These are phyloP conservation scores for Alosa alosa DNA, from an alignment of 2,113 vertebrate genomes.

Conservation along the genomic window DNA sequence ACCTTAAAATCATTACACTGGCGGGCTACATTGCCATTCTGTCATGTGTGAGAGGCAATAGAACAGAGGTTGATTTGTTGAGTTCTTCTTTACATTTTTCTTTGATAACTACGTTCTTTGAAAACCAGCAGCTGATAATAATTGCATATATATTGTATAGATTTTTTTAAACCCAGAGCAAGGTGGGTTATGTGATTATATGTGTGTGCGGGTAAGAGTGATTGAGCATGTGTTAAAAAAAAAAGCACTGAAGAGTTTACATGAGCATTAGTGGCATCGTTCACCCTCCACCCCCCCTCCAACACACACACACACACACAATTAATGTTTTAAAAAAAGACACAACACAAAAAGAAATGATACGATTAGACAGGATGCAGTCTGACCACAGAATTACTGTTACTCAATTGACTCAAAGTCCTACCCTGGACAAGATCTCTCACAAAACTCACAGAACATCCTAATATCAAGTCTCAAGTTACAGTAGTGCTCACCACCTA, in stretches of 20 bases:
- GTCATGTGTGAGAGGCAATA: background rate
- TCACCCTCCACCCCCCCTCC: too few relatives aligned
- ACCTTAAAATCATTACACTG: background rate
- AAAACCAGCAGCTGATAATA: background rate
- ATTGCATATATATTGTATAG: background rate
- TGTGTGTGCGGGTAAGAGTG: constrained; percentile 21
- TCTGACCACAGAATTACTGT: background rate
- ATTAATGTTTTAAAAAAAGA: too few relatives aligned
- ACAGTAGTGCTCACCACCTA: too few relatives aligned
- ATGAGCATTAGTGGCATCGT: constrained; percentile 22
- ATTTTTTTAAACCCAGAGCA: background rate
- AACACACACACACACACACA: background rate
- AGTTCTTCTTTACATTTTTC: background rate
- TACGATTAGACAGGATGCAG: background rate
- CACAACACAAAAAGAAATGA: too few relatives aligned
- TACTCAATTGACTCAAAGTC: too few relatives aligned
- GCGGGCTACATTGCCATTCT: background rate
- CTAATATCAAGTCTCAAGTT: too few relatives aligned
- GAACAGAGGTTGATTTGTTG: background rate
- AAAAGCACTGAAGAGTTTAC: background rate
- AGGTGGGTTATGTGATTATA: background rate
- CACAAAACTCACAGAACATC: too few relatives aligned
- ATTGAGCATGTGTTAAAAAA: constrained; percentile 28
- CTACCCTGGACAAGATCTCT: too few relatives aligned
- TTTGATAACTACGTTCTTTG: background rate